Conservation (phyloP, 2,888 invertebrate species). For the Drosophila affinis region DNA sequence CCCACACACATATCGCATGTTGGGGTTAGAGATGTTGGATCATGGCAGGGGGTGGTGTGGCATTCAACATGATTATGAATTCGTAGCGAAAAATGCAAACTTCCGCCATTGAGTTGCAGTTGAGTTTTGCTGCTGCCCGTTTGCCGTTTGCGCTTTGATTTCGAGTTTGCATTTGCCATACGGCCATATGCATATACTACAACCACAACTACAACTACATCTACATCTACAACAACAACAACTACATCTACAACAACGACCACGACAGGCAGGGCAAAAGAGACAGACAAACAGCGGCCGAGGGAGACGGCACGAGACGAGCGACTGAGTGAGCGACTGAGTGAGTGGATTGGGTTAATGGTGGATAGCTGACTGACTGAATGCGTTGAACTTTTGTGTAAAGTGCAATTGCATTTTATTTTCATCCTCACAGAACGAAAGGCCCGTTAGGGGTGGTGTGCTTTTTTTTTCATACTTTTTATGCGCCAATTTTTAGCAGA, state of each 20-base stretch:
- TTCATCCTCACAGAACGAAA: conserved; percentile 47
- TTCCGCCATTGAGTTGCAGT: conserved; percentile 77
- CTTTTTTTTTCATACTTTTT: conserved; percentile 14
- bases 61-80: conserved; percentile 77
- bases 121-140: conserved; percentile 61
- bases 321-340: conserved; percentile 15
- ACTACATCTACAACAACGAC: background rate
- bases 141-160: conserved; percentile 73
- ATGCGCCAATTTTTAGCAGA: conserved; percentile 43
- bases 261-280: background rate
- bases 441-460: conserved; percentile 46
- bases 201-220: too few relatives aligned
- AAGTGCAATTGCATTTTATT: conserved; percentile 79
- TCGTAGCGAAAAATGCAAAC: conserved; percentile 78
- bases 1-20: background rate
- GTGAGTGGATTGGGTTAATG: conserved; percentile 42
- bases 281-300: conserved; percentile 11
- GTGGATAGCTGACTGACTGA: conserved; percentile 56
- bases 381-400: conserved; percentile 81
- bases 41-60: background rate
- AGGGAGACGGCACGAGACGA: conserved; percentile 7
- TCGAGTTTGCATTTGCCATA: conserved; percentile 48
- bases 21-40: conserved; percentile 38
- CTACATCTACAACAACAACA: too few relatives aligned
- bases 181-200: background rate